Evolutionary conservation across 2,888 invertebrate species (phyloP).

Genomic region (Drosophila ezoana): DNA sequence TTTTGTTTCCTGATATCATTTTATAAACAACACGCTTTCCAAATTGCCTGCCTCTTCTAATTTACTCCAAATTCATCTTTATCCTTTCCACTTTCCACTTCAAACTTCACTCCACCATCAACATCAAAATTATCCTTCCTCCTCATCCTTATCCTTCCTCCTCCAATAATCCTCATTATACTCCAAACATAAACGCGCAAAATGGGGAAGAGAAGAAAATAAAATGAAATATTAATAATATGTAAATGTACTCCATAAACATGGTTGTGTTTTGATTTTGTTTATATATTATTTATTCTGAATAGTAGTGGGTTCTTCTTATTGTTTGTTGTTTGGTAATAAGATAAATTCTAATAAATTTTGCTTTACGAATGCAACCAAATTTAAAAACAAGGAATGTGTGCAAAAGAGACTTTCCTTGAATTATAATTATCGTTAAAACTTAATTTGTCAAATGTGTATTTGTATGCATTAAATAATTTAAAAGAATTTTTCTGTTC

Average conservation of each 20-base stretch:
- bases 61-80: slow-evolving; percentile 58
- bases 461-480: slow-evolving; percentile 45
- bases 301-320: slow-evolving; percentile 38
- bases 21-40: slow-evolving; percentile 45
- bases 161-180: slow-evolving; percentile 70
- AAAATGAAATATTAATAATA: slow-evolving; percentile 76
- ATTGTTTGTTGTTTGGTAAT: slow-evolving; percentile 22
- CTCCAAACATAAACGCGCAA: slow-evolving; percentile 79
- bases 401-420: slow-evolving; percentile 40
- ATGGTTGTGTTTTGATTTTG: slow-evolving; percentile 47
- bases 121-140: slow-evolving; percentile 62
- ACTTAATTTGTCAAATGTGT: slow-evolving; percentile 51
- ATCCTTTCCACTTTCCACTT: slow-evolving; percentile 46
- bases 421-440: slow-evolving; percentile 31
- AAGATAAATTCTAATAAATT: slow-evolving; percentile 55
- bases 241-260: slow-evolving; percentile 50
- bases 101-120: slow-evolving; percentile 50
- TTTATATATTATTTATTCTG: slow-evolving; percentile 64
- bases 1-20: slow-evolving; percentile 54
- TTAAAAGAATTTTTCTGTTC: slow-evolving; percentile 44
- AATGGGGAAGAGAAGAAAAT: slow-evolving; percentile 76
- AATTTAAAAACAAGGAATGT: slow-evolving; percentile 53
- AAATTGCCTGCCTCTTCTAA: slow-evolving; percentile 68
- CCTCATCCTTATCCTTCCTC: slow-evolving; percentile 59
- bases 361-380: slow-evolving; percentile 42